Conservation (phyloP, 2,888 invertebrate genomes). For the Lochmaea crataegi region DNA sequence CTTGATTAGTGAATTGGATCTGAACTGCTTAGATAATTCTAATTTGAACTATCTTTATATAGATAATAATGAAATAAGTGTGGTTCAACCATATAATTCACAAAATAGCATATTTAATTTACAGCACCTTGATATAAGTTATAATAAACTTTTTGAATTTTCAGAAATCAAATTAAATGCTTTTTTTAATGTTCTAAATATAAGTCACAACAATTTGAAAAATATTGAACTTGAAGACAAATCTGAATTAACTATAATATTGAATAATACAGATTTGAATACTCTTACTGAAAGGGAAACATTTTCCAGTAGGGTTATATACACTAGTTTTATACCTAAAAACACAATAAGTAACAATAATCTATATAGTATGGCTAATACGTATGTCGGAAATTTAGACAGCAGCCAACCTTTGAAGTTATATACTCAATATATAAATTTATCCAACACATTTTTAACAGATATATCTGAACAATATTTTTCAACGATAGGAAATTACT, state of each 20-base stretch:
- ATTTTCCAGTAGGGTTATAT: not conserved
- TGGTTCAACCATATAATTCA: not conserved
- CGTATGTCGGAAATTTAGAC: not conserved
- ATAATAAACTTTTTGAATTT: constrained; percentile 25
- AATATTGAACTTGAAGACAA: not conserved
- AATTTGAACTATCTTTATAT: not conserved
- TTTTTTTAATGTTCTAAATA: constrained; percentile 14
- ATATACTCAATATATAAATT: not conserved
- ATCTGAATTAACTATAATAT: not conserved
- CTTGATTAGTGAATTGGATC: constrained; percentile 11
- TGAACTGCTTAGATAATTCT: not conserved
- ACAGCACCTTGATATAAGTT: constrained; percentile 21
- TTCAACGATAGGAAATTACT: not conserved
- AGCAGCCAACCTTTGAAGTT: not conserved
- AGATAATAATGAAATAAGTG: constrained; percentile 12
- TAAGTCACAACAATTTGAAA: constrained; percentile 30
- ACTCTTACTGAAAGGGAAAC: not conserved
- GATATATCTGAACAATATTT: constrained; percentile 9
- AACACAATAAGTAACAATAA: not conserved
- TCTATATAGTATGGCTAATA: not conserved
- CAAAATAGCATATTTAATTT: not conserved
- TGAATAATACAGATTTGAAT: not conserved
- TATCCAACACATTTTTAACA: constrained; percentile 5
- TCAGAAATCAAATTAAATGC: constrained; percentile 15
- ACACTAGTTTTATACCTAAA: constrained; percentile 11